Evolutionary conservation across 35 echinoderm and acorn worm genomes (phyloP), one percentile per base, ranked within the genome.

Genomic region (Ptychodera flava): DNA sequence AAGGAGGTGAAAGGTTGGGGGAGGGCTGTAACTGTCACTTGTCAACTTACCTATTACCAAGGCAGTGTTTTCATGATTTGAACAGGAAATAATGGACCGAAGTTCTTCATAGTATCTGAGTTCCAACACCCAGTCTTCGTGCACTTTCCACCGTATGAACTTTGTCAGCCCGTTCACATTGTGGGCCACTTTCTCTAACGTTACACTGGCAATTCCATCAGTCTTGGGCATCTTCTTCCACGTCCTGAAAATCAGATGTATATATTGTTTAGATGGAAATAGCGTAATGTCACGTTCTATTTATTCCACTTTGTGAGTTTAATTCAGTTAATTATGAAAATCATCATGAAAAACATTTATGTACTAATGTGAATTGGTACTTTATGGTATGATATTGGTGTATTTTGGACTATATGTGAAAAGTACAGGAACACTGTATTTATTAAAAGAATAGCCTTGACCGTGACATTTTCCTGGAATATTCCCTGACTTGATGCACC

Each of bases 181-280:
- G 78, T 94, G 95, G 1, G 95, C 95, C 0, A 97, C 95, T 80
- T 97, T 97, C 87, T 97, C 95, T 6, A 97, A 85, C 22, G 95
- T 97, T 15, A 97, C 95, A 64, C 95, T 97, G 27, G 95, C 95
- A n/a, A 97, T 97, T 29, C 95, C 95, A 77, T 97, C 95, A 32
- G 95, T 97, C 78, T 97, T 97, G 77, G 95, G 95, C 90, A 97
- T 92, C 76, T 97, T 97, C 87, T 97, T 97, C 95, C 95, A 97
- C 28, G 95, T 97, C 86, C 95, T 97, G 31, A 87, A 0, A 35
- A 80, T 79, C 0, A 75, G 22, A 86, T 85, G 83, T n/a, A 22
- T 36, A 85, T 0, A 85, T 16, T 16, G n/a, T 77, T 77, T n/a
- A 15, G n/a, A 77, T 77, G 76, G 15, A 77, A 77, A 16, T 15